Conservation (phyloP, 2,888 invertebrate genomes). For the Orchesella flavescens region DNA sequence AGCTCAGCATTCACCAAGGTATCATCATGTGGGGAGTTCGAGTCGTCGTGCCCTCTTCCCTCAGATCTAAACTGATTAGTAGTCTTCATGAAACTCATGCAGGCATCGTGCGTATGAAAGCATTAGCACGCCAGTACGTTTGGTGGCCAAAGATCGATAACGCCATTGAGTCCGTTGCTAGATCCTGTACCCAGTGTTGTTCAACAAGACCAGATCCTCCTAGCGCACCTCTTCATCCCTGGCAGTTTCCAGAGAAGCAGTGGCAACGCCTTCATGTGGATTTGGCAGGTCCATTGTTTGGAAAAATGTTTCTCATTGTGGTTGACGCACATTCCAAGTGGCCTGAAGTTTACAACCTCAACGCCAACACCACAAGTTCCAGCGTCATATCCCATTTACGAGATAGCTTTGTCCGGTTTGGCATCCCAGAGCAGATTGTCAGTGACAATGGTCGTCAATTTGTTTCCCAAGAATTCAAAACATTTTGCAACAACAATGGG, state of each 20-base stretch:
- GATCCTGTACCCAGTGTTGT: constrained; percentile 20
- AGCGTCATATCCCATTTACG: background rate
- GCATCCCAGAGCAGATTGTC: constrained; percentile 42
- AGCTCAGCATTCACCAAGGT: constrained; percentile 46
- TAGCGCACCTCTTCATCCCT: constrained; percentile 27
- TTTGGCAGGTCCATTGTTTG: constrained; percentile 55
- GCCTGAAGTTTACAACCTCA: constrained; percentile 55
- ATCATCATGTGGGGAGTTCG: constrained; percentile 61
- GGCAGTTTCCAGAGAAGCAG: constrained; percentile 47
- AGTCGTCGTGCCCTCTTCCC: constrained; percentile 55
- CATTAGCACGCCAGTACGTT: constrained; percentile 22
- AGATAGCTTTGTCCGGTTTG: background rate
- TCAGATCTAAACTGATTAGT: constrained; percentile 24
- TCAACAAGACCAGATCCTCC: constrained; percentile 10
- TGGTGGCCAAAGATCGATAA: constrained; percentile 48
- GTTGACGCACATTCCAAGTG: constrained; percentile 60
- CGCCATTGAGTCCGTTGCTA: constrained; percentile 40
- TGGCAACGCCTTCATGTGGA: constrained; percentile 56
- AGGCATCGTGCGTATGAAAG: constrained; percentile 52
- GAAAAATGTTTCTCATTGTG: too few species aligned
- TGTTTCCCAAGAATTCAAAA: constrained; percentile 33
- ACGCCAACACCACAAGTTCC: constrained; percentile 31
- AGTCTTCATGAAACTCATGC: constrained; percentile 47
- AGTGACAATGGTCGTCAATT: constrained; percentile 50
- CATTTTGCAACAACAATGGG: constrained; percentile 12